Evolutionary conservation across 2,797 vertebrate species (phyloP), one percentile per base, ranked within the genome.

Genomic region (Helostoma temminkii): DNA sequence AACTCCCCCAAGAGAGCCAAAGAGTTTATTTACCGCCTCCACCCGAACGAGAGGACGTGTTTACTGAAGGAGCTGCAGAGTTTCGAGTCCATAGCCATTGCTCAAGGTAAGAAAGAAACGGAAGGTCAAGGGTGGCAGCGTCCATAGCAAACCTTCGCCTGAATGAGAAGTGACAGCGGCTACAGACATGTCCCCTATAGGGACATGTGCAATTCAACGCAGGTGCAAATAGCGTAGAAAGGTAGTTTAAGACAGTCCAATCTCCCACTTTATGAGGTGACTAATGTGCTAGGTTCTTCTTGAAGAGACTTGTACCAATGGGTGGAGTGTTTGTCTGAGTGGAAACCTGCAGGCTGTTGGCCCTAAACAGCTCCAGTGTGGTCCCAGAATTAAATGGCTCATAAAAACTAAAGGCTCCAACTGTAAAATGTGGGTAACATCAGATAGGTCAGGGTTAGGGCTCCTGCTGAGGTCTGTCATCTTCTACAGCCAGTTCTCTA

Each of bases 21-120:
- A 9, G 96, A 98, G 83, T 97, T 98, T 67, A 96, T 98, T 73
- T 97, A 97, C 88, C 94, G 95, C 59, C 93, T 98, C 1, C 95
- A 96, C 69, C 91, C 96, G 54, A 90, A 80, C 6, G 96, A 97
- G 87, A 92, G 97, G 80, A 95, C 86, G 76, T 96, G 95, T 83
- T 84, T 98, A 58, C 95, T 98, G 58, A 81, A 87, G 80, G 95
- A 97, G 88, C 95, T 97, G 81, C 96, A 97, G 91, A 94, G 93
- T 59, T 97, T 97, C 80, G 94, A 97, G 91, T 96, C 96, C 85
- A 94, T 94, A 34, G 96, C 95, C 59, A 95, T 96, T 25, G 96
- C 95, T 10, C 96, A 97, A 93, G 96, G 96, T 97, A 72, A 92
- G 93, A 21, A 21, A 25, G 1, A 25, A 1, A 4, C 32, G 0